Evolutionary conservation across 1,140 invertebrate species (phyloP).

Genomic region (Hycleus cichorii): DNA sequence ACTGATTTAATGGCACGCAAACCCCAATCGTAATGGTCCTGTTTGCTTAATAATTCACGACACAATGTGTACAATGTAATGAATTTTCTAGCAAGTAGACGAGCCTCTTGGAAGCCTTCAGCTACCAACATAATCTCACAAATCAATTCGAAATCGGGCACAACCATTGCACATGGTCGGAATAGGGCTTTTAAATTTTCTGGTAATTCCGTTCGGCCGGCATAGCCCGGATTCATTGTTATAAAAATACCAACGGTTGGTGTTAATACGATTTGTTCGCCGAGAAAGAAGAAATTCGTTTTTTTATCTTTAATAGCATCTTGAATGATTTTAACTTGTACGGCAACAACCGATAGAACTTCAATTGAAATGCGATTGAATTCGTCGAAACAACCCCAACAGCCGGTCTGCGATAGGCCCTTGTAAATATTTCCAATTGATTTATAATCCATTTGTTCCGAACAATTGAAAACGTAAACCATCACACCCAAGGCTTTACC

Average conservation of each 20-base stretch:
- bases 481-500: conserved; percentile 84
- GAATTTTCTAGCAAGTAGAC: conserved; percentile 81
- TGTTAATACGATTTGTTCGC: conserved; percentile 69
- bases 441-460: conserved; percentile 94
- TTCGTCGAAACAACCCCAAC: conserved; percentile 94
- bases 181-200: conserved; percentile 62
- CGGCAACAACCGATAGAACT: conserved; percentile 87
- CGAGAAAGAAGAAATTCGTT: conserved; percentile 74
- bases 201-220: conserved; percentile 67
- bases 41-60: conserved; percentile 80
- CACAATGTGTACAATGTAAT: conserved; percentile 86
- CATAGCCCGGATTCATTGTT: conserved; percentile 91
- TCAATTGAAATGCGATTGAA: conserved; percentile 92
- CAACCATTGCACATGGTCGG: conserved; percentile 91
- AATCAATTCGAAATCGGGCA: conserved; percentile 88
- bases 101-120: conserved; percentile 84
- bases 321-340: conserved; percentile 73
- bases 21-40: conserved; percentile 95
- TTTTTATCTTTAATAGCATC: conserved; percentile 81
- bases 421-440: conserved; percentile 89
- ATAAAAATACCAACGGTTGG: conserved; percentile 83
- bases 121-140: conserved; percentile 93
- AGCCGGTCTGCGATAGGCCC: conserved; percentile 84
- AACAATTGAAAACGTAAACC: conserved; percentile 95
- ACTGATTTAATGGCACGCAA: conserved; percentile 88